Conservation (phyloP, 2,113 vertebrate species). For the Lonchura striata region DNA sequence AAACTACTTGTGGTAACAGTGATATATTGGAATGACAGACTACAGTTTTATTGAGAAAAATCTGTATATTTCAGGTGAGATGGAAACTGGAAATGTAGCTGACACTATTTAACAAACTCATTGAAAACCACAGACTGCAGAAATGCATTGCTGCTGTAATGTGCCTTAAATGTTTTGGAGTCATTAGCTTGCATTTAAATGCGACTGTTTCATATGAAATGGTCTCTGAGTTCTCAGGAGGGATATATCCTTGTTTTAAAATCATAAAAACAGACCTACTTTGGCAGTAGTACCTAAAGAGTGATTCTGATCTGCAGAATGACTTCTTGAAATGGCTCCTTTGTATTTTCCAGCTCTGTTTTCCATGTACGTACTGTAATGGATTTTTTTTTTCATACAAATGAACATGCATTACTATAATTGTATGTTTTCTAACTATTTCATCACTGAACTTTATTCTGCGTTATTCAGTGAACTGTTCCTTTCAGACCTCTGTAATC, state of each 20-base stretch:
- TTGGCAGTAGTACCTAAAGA: neutral
- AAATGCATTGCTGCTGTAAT: neutral
- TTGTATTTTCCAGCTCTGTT: neutral
- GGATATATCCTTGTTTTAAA: neutral
- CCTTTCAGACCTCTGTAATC: neutral
- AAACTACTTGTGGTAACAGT: neutral
- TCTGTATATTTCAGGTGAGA: neutral
- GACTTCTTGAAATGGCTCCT: conserved; percentile 41
- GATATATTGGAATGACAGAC: neutral
- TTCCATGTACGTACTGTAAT: neutral
- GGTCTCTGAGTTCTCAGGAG: neutral
- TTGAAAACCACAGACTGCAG: neutral
- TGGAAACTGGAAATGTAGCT: neutral
- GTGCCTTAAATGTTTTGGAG: neutral
- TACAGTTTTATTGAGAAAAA: neutral
- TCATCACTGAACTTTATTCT: neutral
- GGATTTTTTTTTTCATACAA: neutral
- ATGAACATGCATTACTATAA: neutral
- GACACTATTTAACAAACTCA: neutral
- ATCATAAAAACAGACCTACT: conserved; percentile 22
- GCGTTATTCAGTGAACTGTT: neutral
- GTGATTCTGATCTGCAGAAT: conserved; percentile 41
- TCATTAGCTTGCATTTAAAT: conserved; percentile 4
- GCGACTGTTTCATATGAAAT: neutral
- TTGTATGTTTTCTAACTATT: neutral